These are phyloP conservation scores for Phylloscopus trochiloides DNA, from an alignment of 2,113 vertebrate genomes.

Conservation along the genomic window DNA sequence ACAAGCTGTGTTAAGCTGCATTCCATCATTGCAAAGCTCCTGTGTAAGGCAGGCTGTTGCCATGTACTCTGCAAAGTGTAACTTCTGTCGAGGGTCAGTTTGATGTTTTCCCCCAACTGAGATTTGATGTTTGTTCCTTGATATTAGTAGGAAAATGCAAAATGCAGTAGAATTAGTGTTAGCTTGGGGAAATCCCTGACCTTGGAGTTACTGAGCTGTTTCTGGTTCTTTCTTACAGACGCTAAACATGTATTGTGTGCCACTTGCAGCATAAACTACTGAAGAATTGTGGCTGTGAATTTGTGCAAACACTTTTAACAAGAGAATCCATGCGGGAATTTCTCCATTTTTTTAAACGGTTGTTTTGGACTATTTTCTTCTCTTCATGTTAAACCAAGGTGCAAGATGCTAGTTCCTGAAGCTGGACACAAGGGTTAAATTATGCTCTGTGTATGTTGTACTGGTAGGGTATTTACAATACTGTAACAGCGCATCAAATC, in stretches of 20 bases:
- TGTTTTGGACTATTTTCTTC: slow-evolving; percentile 42
- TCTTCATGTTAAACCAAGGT: slow-evolving; percentile 25
- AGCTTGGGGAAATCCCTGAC: slow-evolving; percentile 54
- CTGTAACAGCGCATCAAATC: slow-evolving; percentile 16
- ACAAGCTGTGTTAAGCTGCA: neutral
- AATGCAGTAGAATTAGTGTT: slow-evolving; percentile 60
- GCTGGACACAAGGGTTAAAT: slow-evolving; percentile 7
- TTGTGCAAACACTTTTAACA: slow-evolving; percentile 68
- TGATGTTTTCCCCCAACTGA: slow-evolving; percentile 14
- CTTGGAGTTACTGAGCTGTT: slow-evolving; percentile 37
- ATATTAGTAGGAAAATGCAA: slow-evolving; percentile 48
- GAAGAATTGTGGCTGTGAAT: slow-evolving; percentile 76
- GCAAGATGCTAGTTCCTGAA: slow-evolving; percentile 40
- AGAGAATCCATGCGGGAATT: slow-evolving; percentile 50
- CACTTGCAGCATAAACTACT: slow-evolving; percentile 79
- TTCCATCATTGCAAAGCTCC: neutral
- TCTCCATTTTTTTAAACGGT: slow-evolving; percentile 30
- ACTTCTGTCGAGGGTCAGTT: neutral
- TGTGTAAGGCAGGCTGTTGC: neutral
- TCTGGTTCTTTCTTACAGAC: slow-evolving; percentile 59
- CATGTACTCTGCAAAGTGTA: neutral
- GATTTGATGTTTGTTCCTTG: slow-evolving; percentile 53
- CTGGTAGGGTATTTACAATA: slow-evolving; percentile 11
- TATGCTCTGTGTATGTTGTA: slow-evolving; percentile 3
- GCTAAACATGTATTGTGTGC: slow-evolving; percentile 56